Percentiles rank a stretch among this genome's conserved stretches.
These are phyloP conservation scores for Malurus alboscapulatus DNA, from an alignment of 2,113 vertebrate genomes.

Conservation along the genomic window DNA sequence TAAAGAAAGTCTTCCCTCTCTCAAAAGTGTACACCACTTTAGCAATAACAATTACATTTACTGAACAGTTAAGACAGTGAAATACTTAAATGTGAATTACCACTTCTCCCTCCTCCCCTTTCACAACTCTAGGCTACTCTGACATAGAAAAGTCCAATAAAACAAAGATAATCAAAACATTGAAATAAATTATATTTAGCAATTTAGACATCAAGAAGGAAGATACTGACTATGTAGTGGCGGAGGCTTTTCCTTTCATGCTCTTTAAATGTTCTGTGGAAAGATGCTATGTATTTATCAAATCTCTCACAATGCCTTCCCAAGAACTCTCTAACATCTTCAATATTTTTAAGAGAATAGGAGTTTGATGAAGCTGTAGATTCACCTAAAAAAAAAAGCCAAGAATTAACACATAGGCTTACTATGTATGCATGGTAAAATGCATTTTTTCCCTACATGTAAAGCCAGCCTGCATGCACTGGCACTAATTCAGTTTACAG, in stretches of 20 bases:
- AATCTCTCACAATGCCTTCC: conserved; percentile 87
- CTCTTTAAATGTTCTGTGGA: conserved; percentile 84
- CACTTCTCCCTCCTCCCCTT: not conserved
- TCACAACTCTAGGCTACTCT: not conserved
- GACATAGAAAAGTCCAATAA: not conserved
- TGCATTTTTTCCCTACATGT: not conserved
- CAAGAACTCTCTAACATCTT: conserved; percentile 89
- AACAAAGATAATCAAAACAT: not conserved
- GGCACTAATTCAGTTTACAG: not conserved
- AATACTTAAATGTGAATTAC: not conserved
- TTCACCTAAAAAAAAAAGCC: conserved; percentile 70
- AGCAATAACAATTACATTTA: not conserved
- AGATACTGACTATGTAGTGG: conserved; percentile 89
- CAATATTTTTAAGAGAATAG: conserved; percentile 85
- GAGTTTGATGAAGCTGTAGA: conserved; percentile 62
- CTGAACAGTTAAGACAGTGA: not conserved
- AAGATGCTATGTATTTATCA: conserved; percentile 83
- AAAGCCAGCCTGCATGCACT: not conserved
- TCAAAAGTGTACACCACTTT: not conserved
- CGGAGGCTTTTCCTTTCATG: conserved; percentile 90
- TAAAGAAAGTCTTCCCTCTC: not conserved
- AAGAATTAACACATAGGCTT: not conserved
- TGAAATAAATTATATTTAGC: not conserved
- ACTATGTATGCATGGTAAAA: not conserved
- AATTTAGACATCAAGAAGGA: not conserved